Evolutionary conservation across 2,113 vertebrate genomes (phyloP).

Genomic region (Oryctolagus cuniculus): mOryCun1.1 NC_091436.1:153880001-153880500

Average conservation of each 20-base stretch:
- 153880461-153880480: not conserved
- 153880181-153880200: not conserved
- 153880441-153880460: not conserved
- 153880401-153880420: not conserved
- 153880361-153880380: not conserved
- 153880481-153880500: not conserved
- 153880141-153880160: rapidly evolving
- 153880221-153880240: not conserved
- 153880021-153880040: constrained; percentile 50
- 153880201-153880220: not conserved
- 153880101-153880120: no score
- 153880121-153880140: no score
- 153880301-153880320: not conserved
- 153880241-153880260: not conserved
- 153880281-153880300: not conserved
- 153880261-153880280: not conserved
- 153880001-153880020: not conserved
- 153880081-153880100: not conserved
- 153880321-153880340: not conserved
- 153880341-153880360: not conserved
- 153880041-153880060: constrained; percentile 71
- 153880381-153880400: not conserved
- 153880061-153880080: constrained; percentile 67
- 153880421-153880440: not conserved
- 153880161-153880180: not conserved